Evolutionary conservation across 2,888 invertebrate genomes (phyloP).

Genomic region (Cotesia congregata): DNA sequence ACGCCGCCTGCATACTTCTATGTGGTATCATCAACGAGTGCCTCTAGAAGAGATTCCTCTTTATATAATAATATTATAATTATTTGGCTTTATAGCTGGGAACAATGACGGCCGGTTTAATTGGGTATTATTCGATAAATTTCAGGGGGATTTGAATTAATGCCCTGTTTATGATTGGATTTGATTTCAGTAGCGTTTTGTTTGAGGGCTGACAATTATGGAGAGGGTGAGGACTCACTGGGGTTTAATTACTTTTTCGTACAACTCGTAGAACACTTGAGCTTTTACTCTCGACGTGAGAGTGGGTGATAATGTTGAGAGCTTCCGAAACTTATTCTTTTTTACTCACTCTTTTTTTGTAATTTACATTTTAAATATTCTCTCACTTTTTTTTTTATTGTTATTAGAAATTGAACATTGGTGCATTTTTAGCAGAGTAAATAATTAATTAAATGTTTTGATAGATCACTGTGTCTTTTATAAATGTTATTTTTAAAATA

Average conservation of each 20-base stretch:
- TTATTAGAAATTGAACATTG: no score
- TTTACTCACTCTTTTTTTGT: background rate
- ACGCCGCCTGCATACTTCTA: conserved; percentile 34
- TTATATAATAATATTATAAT: background rate
- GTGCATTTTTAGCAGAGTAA: no score
- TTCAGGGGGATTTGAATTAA: no score
- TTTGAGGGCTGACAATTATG: conserved; percentile 16
- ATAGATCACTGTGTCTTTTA: no score
- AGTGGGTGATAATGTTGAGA: conserved; percentile 26
- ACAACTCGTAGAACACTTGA: conserved; percentile 19
- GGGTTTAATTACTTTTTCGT: conserved; percentile 29
- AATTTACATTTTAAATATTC: conserved; percentile 14
- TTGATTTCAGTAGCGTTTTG: background rate
- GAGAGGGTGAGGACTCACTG: conserved; percentile 20
- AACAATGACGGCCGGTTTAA: no score
- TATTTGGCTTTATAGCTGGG: no score
- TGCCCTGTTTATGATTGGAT: no score
- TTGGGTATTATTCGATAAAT: no score
- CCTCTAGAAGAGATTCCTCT: background rate
- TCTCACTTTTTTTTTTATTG: background rate
- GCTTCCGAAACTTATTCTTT: conserved; percentile 10
- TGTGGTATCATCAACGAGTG: conserved; percentile 30
- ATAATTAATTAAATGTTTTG: no score
- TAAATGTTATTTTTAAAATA: no score
- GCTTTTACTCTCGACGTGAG: conserved; percentile 16